Conservation (phyloP, 2,113 vertebrate genomes). For the Marmota flaviventris region DNA sequence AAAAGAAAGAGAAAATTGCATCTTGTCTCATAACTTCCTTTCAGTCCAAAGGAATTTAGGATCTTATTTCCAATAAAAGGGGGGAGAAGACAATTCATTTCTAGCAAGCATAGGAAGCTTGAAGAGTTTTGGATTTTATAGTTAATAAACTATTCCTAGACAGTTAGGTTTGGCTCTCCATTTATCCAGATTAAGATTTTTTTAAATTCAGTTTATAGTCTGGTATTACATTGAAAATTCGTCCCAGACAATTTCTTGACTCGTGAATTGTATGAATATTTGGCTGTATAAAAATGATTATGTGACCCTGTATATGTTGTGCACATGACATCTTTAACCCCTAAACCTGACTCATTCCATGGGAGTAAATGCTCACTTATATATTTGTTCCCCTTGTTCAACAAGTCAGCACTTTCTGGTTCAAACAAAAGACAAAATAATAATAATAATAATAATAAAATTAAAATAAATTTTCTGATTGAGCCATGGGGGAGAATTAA, state of each 20-base stretch:
- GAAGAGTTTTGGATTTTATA: constrained; percentile 82
- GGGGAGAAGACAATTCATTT: constrained; percentile 67
- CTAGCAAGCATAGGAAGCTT: constrained; percentile 67
- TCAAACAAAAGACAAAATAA: constrained; percentile 36
- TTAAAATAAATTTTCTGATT: constrained; percentile 48
- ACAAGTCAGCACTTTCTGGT: constrained; percentile 36
- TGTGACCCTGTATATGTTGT: rapidly evolving
- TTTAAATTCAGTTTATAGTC: constrained; percentile 62
- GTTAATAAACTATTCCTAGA: constrained; percentile 83
- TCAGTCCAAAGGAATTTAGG: constrained; percentile 87
- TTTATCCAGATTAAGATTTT: constrained; percentile 59
- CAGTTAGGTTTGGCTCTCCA: constrained; percentile 50
- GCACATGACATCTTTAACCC: not conserved
- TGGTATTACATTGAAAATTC: not conserved
- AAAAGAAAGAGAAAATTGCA: constrained; percentile 90
- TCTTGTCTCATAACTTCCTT: constrained; percentile 89
- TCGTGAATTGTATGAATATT: not conserved
- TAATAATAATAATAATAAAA: too few relatives aligned
- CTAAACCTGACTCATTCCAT: not conserved
- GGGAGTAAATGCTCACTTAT: not conserved
- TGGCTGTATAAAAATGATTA: not conserved
- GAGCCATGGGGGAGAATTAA: not conserved
- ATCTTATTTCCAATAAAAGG: constrained; percentile 81
- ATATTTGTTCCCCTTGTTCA: not conserved
- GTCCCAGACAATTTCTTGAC: not conserved